A percentile compares a stretch with the other conserved stretches of the same genome.
Evolutionary conservation across 2,888 invertebrate genomes (phyloP).

Genomic region (Amiota minor): DNA sequence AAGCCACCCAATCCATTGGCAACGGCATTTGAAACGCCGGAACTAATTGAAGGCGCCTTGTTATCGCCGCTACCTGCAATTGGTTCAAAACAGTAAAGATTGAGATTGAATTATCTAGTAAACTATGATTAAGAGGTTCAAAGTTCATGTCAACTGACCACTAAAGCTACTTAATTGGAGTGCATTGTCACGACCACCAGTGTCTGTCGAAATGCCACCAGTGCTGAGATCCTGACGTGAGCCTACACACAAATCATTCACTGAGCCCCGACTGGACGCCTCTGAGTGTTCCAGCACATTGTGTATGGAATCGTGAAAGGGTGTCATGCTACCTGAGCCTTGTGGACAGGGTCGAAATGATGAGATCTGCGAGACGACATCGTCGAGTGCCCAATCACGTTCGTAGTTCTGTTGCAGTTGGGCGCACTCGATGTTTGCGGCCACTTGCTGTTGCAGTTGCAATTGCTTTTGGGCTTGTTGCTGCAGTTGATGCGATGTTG

Average conservation of each 20-base stretch:
- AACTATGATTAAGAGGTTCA: conserved; percentile 7
- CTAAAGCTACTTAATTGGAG: conserved; percentile 69
- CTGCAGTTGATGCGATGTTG: conserved; percentile 59
- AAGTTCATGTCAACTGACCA: conserved; percentile 50
- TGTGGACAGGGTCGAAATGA: conserved; percentile 73
- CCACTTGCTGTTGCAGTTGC: conserved; percentile 73
- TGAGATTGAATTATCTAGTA: conserved; percentile 38
- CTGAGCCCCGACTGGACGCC: conserved; percentile 71
- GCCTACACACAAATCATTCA: conserved; percentile 68
- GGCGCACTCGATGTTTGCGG: conserved; percentile 79
- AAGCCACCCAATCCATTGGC: conserved; percentile 69
- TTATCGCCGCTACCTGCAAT: conserved; percentile 67
- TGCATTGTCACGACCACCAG: conserved; percentile 63
- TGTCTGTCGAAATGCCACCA: conserved; percentile 67
- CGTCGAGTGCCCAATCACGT: conserved; percentile 73
- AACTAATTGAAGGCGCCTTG: conserved; percentile 69
- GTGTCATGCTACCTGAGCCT: conserved; percentile 74
- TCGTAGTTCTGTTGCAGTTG: conserved; percentile 74
- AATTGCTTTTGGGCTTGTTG: conserved; percentile 53
- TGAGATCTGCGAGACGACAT: conserved; percentile 73
- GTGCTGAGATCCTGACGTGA: conserved; percentile 72
- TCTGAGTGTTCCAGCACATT: conserved; percentile 72
- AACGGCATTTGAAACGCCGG: conserved; percentile 69
- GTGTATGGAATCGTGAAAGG: conserved; percentile 73
- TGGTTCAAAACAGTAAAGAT: background rate